These are phyloP conservation scores for Brachymystax lenok DNA, from an alignment of 2,797 vertebrate species.

Conservation along the genomic window DNA sequence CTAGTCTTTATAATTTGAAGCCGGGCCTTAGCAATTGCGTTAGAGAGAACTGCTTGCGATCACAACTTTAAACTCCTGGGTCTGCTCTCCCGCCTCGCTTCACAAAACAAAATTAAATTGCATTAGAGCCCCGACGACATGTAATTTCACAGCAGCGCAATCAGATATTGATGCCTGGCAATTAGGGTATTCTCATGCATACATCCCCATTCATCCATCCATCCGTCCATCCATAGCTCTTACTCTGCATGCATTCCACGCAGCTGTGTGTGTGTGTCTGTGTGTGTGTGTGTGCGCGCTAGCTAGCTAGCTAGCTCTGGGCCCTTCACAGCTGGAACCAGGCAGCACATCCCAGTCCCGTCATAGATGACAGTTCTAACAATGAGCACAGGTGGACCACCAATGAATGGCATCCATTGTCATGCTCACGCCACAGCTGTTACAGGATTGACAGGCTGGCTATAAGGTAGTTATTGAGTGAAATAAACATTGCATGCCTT, in stretches of 20 bases:
- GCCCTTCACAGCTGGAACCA: slow-evolving; percentile 69
- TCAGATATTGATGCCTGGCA: slow-evolving; percentile 81
- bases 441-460: not conserved
- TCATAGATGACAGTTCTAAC: slow-evolving; percentile 59
- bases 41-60: slow-evolving; percentile 74
- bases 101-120: slow-evolving; percentile 84
- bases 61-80: slow-evolving; percentile 72
- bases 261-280: slow-evolving; percentile 76
- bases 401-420: slow-evolving; percentile 49
- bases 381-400: slow-evolving; percentile 77
- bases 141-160: slow-evolving; percentile 83
- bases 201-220: slow-evolving; percentile 69
- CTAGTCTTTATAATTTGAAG: slow-evolving; percentile 77
- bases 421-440: not conserved
- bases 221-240: slow-evolving; percentile 81
- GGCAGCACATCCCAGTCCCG: slow-evolving; percentile 42
- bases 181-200: slow-evolving; percentile 82
- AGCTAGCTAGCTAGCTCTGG: slow-evolving; percentile 46
- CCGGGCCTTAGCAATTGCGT: slow-evolving; percentile 76
- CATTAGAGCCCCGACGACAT: slow-evolving; percentile 80
- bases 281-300: slow-evolving; percentile 12
- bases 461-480: not conserved
- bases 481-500: not conserved
- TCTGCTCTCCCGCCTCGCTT: slow-evolving; percentile 66
- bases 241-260: slow-evolving; percentile 63